Evolutionary conservation across 2,888 invertebrate species (phyloP).

Genomic region (Hydrotaea cyrtoneurina): DNA sequence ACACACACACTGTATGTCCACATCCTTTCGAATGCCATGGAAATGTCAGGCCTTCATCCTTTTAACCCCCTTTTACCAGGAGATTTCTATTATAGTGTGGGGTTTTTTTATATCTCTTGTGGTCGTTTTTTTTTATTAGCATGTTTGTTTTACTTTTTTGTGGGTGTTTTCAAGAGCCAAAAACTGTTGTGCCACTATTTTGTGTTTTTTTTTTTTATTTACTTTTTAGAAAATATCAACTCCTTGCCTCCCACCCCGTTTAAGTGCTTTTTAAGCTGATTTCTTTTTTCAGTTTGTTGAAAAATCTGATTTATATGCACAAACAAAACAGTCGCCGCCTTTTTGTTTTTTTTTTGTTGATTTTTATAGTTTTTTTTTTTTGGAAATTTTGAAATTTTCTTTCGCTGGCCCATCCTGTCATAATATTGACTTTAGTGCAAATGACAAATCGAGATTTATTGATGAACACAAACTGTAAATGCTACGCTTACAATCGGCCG

Average conservation of each 20-base stretch:
- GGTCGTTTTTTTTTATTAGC: slow-evolving; percentile 55
- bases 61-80: neutral
- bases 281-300: slow-evolving; percentile 27
- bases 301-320: slow-evolving; percentile 65
- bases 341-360: slow-evolving; percentile 1
- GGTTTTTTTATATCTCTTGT: slow-evolving; percentile 43
- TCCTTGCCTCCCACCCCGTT: neutral
- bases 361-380: slow-evolving; percentile 17
- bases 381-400: neutral
- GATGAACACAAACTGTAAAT: slow-evolving; percentile 57
- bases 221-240: too few relatives aligned
- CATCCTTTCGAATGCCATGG: slow-evolving; percentile 13
- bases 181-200: slow-evolving; percentile 42
- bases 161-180: slow-evolving; percentile 18
- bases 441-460: slow-evolving; percentile 67
- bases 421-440: slow-evolving; percentile 56
- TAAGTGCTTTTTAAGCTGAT: neutral
- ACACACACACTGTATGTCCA: neutral
- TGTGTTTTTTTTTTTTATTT: neutral
- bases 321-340: slow-evolving; percentile 26
- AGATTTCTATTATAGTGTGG: neutral
- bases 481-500: slow-evolving; percentile 32
- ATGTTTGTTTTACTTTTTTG: neutral
- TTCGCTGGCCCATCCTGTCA: slow-evolving; percentile 39
- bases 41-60: slow-evolving; percentile 4